These are phyloP conservation scores for Cliona cf. orientalis DNA, from an alignment of 37 sponge, comb jelly and placozoan species.

Conservation along the genomic window DNA sequence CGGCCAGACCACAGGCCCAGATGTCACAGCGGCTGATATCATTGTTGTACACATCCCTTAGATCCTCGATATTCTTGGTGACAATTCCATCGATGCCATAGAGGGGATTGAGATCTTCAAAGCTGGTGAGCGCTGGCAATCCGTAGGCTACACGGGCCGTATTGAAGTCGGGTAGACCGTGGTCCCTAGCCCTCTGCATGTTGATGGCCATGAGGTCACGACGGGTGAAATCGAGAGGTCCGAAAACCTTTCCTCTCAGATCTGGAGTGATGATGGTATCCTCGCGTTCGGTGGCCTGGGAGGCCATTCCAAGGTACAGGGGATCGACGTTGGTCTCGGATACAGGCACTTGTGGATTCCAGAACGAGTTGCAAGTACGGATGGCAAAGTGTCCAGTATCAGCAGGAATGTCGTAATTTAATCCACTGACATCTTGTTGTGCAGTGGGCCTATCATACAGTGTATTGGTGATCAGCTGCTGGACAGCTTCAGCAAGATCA, in stretches of 20 bases:
- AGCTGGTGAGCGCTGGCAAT: constrained; percentile 41
- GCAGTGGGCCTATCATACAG: too few relatives aligned
- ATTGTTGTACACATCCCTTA: constrained; percentile 84
- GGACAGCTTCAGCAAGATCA: too few relatives aligned
- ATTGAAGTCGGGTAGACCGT: constrained; percentile 94
- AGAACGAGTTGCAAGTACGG: constrained; percentile 94
- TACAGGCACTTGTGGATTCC: constrained; percentile 83
- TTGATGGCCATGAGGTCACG: constrained; percentile 96
- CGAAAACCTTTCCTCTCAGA: constrained; percentile 90
- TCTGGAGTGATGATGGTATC: constrained; percentile 93
- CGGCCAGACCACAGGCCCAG: constrained; percentile 92
- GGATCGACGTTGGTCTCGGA: constrained; percentile 71
- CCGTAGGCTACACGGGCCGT: constrained; percentile 83
- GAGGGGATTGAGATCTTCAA: constrained; percentile 79
- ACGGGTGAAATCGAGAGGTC: constrained; percentile 87
- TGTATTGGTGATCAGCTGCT: too few relatives aligned
- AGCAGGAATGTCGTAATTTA: not conserved
- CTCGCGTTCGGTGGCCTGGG: constrained; percentile 80
- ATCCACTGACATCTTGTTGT: too few relatives aligned
- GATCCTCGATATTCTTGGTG: constrained; percentile 70
- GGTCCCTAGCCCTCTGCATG: constrained; percentile 94
- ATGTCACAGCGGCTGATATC: constrained; percentile 84
- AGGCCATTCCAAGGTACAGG: constrained; percentile 85
- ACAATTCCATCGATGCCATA: constrained; percentile 58
- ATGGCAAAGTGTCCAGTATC: constrained; percentile 53